Conservation (phyloP, 2,797 vertebrate species). For the Chaetophractus vellerosus region DNA sequence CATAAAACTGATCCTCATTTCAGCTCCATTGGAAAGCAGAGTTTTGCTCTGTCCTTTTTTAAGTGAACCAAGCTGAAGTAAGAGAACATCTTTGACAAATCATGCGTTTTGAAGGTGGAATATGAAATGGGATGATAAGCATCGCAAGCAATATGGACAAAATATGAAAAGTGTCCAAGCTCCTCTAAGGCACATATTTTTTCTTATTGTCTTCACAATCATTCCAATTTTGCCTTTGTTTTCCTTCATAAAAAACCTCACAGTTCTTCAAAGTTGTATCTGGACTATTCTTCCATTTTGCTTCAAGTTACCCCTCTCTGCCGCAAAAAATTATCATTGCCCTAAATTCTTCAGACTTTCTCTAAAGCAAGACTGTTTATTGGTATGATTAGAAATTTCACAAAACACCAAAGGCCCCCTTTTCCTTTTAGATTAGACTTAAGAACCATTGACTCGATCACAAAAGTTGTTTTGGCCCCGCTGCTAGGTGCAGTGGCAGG, state of each 20-base stretch:
- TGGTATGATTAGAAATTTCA: constrained; percentile 53
- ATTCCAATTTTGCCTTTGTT: constrained; percentile 27
- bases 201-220: neutral
- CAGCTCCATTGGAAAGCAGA: neutral
- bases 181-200: neutral
- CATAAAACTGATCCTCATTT: neutral
- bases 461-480: constrained; percentile 6
- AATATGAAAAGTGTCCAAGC: neutral
- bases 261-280: neutral
- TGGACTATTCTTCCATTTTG: neutral
- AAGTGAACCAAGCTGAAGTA: constrained; percentile 5
- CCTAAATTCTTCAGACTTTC: neutral
- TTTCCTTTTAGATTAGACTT: neutral
- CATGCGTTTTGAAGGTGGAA: neutral
- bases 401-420: constrained; percentile 11
- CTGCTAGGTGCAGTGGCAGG: neutral
- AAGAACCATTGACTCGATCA: neutral
- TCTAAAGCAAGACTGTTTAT: neutral
- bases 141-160: neutral
- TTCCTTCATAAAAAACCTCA: neutral
- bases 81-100: constrained; percentile 21
- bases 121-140: neutral
- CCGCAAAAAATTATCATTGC: neutral
- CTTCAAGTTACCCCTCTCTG: neutral
- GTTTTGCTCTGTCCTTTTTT: constrained; percentile 9